A percentile compares a stretch with the other conserved stretches of the same genome.
These are phyloP conservation scores for Lophius piscatorius DNA, from an alignment of 2,113 vertebrate species.

Conservation along the genomic window DNA sequence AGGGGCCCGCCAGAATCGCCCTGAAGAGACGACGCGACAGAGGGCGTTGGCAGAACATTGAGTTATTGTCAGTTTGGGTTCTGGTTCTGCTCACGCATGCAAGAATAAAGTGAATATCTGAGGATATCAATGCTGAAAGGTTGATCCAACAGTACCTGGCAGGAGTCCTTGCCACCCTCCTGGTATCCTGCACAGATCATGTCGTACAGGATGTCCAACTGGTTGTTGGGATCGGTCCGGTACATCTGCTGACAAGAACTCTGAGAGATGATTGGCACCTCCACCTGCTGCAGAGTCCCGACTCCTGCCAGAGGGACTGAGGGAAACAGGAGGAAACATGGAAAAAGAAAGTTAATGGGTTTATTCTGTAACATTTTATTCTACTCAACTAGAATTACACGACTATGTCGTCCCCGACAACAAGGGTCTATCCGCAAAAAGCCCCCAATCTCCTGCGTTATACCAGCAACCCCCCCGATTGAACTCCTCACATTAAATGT, in stretches of 20 bases:
- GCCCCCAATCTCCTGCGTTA: no score
- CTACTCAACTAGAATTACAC: no score
- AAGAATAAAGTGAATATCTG: not conserved
- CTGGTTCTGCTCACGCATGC: not conserved
- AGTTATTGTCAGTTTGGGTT: not conserved
- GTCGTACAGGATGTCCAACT: slow-evolving; percentile 70
- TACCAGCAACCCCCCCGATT: no score
- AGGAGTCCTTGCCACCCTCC: slow-evolving; percentile 78
- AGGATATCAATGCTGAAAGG: slow-evolving; percentile 19
- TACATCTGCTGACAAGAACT: slow-evolving; percentile 77
- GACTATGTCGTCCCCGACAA: no score
- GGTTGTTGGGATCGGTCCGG: slow-evolving; percentile 23
- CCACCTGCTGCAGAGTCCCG: slow-evolving; percentile 76
- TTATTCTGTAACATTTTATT: no score
- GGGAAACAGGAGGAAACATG: not conserved
- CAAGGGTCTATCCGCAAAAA: no score
- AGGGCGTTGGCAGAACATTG: no score
- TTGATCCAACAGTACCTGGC: slow-evolving; percentile 75
- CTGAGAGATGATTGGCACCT: slow-evolving; percentile 78
- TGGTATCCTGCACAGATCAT: slow-evolving; percentile 82
- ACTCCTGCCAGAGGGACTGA: slow-evolving; percentile 69
- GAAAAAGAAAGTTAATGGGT: slow-evolving; percentile 1
- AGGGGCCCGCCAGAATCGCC: slow-evolving; percentile 84
- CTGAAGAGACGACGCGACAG: slow-evolving; percentile 44
- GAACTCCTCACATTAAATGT: no score